Conservation (phyloP, 2,113 vertebrate species). For the Festucalex cinctus region DNA sequence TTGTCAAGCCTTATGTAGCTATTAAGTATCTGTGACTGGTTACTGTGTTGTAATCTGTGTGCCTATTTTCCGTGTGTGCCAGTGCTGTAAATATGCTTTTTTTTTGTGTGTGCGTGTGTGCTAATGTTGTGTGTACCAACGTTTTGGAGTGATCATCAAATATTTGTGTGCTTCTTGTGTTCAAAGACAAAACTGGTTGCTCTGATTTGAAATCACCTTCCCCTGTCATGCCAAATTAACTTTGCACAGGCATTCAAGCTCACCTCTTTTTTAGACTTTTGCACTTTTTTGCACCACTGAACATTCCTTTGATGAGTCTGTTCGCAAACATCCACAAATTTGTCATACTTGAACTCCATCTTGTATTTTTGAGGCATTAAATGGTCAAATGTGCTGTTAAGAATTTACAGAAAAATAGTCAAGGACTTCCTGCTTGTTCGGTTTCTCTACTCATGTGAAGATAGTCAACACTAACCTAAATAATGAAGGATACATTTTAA, state of each 20-base stretch:
- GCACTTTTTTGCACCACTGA: slow-evolving; percentile 68
- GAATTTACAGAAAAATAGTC: neutral
- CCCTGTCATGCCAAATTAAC: slow-evolving; percentile 12
- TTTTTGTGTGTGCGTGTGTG: slow-evolving; percentile 46
- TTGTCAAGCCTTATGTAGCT: slow-evolving; percentile 74
- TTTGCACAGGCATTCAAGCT: slow-evolving; percentile 63
- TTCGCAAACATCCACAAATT: slow-evolving; percentile 34
- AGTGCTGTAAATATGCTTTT: slow-evolving; percentile 72
- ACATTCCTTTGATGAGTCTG: slow-evolving; percentile 60
- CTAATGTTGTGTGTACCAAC: slow-evolving; percentile 66
- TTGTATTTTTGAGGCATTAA: slow-evolving; percentile 34
- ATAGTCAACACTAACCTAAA: neutral
- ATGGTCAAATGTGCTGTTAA: slow-evolving; percentile 28
- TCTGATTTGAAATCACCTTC: slow-evolving; percentile 32
- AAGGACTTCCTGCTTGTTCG: neutral
- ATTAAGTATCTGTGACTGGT: slow-evolving; percentile 70
- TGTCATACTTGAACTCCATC: slow-evolving; percentile 23
- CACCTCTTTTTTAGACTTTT: slow-evolving; percentile 63
- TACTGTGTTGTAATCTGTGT: slow-evolving; percentile 75
- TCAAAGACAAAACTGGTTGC: slow-evolving; percentile 57
- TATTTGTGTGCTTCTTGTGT: slow-evolving; percentile 68
- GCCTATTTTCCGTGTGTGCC: slow-evolving; percentile 71
- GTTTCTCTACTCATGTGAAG: neutral
- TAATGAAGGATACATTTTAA: neutral
- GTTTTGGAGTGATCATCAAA: slow-evolving; percentile 65